Percentiles rank a stretch among this genome's conserved stretches.
Conservation (phyloP, 2,113 vertebrate species). For the Solea solea region DNA sequence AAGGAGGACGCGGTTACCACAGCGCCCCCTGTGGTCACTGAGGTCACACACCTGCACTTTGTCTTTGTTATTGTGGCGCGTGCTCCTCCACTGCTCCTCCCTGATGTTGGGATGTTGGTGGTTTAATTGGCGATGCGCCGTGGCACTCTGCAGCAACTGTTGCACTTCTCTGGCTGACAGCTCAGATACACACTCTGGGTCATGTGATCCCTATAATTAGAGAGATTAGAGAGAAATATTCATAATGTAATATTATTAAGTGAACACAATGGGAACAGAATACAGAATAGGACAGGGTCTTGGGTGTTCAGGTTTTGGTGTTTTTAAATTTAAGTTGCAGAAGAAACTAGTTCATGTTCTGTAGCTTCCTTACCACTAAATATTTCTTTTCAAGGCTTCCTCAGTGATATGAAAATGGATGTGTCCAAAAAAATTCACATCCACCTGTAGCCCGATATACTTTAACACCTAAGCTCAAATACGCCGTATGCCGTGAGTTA, state of each 20-base stretch:
- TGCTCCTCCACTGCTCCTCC: background rate
- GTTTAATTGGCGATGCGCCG: conserved; percentile 62
- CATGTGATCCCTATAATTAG: conserved; percentile 31
- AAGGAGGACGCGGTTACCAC: background rate
- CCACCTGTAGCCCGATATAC: too few relatives aligned
- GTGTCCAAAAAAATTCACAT: too few relatives aligned
- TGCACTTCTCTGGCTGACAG: conserved; percentile 88
- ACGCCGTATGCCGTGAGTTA: too few relatives aligned
- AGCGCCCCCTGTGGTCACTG: background rate
- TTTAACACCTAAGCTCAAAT: too few relatives aligned
- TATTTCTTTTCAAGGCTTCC: too few relatives aligned
- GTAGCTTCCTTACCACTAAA: too few relatives aligned
- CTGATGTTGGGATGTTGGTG: background rate
- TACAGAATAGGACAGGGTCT: too few relatives aligned
- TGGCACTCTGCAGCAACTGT: conserved; percentile 85
- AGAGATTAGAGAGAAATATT: background rate
- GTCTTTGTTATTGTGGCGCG: background rate
- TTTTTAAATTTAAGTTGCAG: too few relatives aligned
- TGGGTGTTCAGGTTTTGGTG: too few relatives aligned
- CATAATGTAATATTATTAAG: background rate
- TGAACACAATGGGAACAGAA: background rate
- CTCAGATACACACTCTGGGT: conserved; percentile 72
- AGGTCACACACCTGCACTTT: background rate
- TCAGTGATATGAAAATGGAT: too few relatives aligned
- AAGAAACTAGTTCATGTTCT: too few relatives aligned